Conservation (phyloP, 2,888 invertebrate genomes). For the Ecdyonurus torrentis region DNA sequence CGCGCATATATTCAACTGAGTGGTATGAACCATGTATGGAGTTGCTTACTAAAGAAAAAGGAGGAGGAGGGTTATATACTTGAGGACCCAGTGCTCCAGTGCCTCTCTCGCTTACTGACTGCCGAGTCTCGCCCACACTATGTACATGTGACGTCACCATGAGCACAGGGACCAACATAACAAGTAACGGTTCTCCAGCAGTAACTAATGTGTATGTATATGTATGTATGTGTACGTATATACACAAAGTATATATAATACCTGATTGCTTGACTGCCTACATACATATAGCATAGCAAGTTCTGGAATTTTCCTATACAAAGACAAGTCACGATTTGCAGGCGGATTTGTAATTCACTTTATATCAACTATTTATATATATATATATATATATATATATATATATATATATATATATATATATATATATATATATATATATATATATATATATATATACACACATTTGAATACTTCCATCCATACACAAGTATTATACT, state of each 20-base stretch:
- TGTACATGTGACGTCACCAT: not conserved
- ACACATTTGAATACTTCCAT: too few species aligned
- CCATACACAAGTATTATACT: too few species aligned
- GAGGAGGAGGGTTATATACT: not conserved
- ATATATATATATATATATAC: too few species aligned
- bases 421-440: too few species aligned
- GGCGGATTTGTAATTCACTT: too few species aligned
- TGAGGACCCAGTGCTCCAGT: not conserved
- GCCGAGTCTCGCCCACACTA: not conserved
- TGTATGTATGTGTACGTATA: not conserved
- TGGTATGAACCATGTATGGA: not conserved
- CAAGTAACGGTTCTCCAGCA: not conserved
- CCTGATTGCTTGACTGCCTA: not conserved
- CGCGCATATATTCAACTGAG: not conserved
- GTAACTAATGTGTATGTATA: too few species aligned
- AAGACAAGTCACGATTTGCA: not conserved
- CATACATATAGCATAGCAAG: not conserved
- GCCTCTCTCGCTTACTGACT: not conserved
- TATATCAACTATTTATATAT: too few species aligned
- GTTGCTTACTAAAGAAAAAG: not conserved
- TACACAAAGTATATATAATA: not conserved
- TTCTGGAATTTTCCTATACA: not conserved
- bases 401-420: too few species aligned
- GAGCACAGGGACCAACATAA: not conserved
- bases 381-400: too few species aligned